Evolutionary conservation across 2,113 vertebrate species (phyloP), one percentile per base, ranked within the genome.

Genomic region (Leptosomus discolor): DNA sequence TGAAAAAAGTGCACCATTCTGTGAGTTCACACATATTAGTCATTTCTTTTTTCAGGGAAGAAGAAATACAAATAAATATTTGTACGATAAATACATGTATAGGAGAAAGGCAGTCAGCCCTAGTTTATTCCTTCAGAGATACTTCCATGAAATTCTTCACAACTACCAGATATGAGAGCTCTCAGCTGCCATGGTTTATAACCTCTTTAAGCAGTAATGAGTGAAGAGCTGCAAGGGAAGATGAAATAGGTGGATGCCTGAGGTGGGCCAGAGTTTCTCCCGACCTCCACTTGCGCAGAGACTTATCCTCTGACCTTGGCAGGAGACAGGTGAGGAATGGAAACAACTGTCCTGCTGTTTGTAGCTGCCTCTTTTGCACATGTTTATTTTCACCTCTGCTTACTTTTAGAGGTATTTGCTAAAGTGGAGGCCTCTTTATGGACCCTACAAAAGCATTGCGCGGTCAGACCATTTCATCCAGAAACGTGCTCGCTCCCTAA

Each of bases 401-500:
- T 22, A 9, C 6, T 74, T 87, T n/a, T 51, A 34, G 29, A 22
- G 20, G 11, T 48, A 11, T 85, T 64, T 53, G 22, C n/a, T 30
- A 4, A 5, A 51, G 39, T 1, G 12, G 37, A 56, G 17, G 12
- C 1, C 9, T n/a, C 36, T 16, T 27, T 1, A 4, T 0, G 23
- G 36, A 8, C 2, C 2, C 32, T 34, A 7, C 12, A 30, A 24
- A 43, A 48, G 20, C 57, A 2, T 12, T 1, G 24, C 1, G 51
- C 0, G 8, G 27, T 4, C 5, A 34, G 39, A 56, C 15, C 46
- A 24, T 24, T 64, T 34, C 18, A 3, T 3, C 76, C 57, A 45
- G 15, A 11, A 11, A 3, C 0, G 2, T 0, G 36, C 22, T 74
- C 5, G 0, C 8, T 53, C 39, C 63, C 36, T 1, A 17, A 71